These are phyloP conservation scores for Strix occidentalis DNA, from an alignment of 2,797 vertebrate genomes.

Conservation along the genomic window DNA sequence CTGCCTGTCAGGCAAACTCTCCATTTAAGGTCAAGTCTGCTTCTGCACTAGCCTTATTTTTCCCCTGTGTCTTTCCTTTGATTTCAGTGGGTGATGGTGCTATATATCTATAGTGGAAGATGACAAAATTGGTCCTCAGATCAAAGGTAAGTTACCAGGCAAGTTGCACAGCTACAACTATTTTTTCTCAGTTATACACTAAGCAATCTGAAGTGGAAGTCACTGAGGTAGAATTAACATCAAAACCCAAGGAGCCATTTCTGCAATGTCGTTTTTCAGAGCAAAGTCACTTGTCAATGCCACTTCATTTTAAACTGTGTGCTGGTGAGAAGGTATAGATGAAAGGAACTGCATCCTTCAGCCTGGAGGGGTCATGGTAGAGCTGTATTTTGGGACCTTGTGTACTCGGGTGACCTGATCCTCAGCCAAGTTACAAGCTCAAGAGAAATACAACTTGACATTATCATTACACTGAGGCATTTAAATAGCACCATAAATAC, in stretches of 20 bases:
- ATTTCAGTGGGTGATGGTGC: not conserved
- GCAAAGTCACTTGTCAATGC: not conserved
- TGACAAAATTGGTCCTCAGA: not conserved
- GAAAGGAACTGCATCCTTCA: conserved; percentile 25
- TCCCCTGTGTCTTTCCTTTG: not conserved
- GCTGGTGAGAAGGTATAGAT: not conserved
- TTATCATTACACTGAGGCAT: not conserved
- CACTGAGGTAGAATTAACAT: not conserved
- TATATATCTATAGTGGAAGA: not conserved
- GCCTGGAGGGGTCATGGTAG: conserved; percentile 53
- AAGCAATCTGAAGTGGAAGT: not conserved
- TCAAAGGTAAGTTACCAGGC: not conserved
- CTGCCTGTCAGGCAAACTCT: not conserved
- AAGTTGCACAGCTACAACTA: not conserved
- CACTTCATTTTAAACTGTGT: not conserved
- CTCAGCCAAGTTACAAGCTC: not conserved
- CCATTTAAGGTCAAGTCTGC: not conserved
- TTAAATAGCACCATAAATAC: not conserved
- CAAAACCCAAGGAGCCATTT: not conserved
- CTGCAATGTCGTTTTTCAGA: not conserved
- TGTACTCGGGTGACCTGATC: not conserved
- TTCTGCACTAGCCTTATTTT: not conserved
- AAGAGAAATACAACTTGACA: not conserved
- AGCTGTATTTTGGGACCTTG: conserved; percentile 13
- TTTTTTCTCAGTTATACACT: not conserved